Evolutionary conservation across 2,113 vertebrate species (phyloP), one percentile per base, ranked within the genome.

Genomic region (Sisor rabdophorus): DNA sequence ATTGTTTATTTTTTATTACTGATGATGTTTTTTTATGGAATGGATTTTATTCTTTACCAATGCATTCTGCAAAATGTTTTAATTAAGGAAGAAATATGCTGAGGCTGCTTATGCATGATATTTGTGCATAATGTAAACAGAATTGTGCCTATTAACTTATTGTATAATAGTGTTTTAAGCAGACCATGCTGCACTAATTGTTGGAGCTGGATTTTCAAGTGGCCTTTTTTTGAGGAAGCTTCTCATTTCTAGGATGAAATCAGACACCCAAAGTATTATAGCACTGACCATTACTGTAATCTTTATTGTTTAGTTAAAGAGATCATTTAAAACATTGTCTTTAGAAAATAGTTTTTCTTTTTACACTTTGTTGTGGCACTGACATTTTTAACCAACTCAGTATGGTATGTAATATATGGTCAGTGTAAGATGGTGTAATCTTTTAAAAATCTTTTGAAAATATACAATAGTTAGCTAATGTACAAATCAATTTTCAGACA

Each of bases 131-230:
- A 89, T 90, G 88, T 91, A 87, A 90, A 87, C 82, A 87, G 79
- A 87, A 87, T 82, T 80, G 88, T 86, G 86, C 77, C 85, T 88
- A 88, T 89, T 92, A 93, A 93, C 90, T 92, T 93, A 93, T 92
- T 92, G 86, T 89, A 91, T 89, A 80, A 83, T 77, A 80, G 76
- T 85, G 75, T 89, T 85, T 84, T 80, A 87, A 61, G 73, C 72
- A 67, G 90, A 92, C 90, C 89, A 89, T 75, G 89, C 90, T 92
- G 89, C 88, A 90, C 89, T 89, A 80, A 87, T 67, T 60, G 80
- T 89, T 91, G 89, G 80, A 69, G 89, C 87, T 90, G 85, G 85
- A 88, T 81, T 82, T 48, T 84, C 80, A 61, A 85, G 28, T 83
- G 78, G 85, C 82, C 79, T 63, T 15, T 87, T 76, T 78, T 84